Conservation (phyloP, 1,140 invertebrate genomes). For the Brachionus rotundiformis region DNA sequence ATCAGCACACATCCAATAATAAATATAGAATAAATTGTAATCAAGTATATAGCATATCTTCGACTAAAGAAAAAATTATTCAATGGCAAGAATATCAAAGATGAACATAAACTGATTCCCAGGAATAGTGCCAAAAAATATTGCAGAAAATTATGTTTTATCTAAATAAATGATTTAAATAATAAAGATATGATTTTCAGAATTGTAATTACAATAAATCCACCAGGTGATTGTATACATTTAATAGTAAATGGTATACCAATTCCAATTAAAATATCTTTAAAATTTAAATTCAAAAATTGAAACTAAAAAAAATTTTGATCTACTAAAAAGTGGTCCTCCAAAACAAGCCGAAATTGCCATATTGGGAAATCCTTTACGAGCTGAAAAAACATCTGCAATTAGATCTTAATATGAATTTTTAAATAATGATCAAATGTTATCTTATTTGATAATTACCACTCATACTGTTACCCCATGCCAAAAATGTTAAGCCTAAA, state of each 20-base stretch:
- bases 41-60: slow-evolving; percentile 27
- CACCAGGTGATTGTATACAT: neutral
- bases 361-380: slow-evolving; percentile 71
- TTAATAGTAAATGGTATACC: slow-evolving; percentile 66
- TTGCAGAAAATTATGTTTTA: slow-evolving; percentile 35
- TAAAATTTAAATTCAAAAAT: slow-evolving; percentile 4
- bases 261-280: slow-evolving; percentile 67
- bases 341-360: slow-evolving; percentile 74
- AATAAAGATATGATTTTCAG: neutral
- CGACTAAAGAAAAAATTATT: slow-evolving; percentile 43
- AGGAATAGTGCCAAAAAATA: slow-evolving; percentile 39
- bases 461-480: slow-evolving; percentile 74
- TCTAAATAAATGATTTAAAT: neutral
- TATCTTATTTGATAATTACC: slow-evolving; percentile 63
- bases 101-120: neutral
- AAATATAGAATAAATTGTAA: slow-evolving; percentile 26
- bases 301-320: neutral
- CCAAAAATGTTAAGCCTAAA: slow-evolving; percentile 72
- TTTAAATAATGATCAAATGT: neutral
- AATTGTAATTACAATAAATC: slow-evolving; percentile 35
- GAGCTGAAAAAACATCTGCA: slow-evolving; percentile 70
- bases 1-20: slow-evolving; percentile 28
- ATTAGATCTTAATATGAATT: slow-evolving; percentile 68
- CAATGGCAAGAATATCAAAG: slow-evolving; percentile 43
- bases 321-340: slow-evolving; percentile 72